These are phyloP conservation scores for Dolichotis patagonum DNA, from an alignment of 2,113 vertebrate genomes.

Conservation along the genomic window DNA sequence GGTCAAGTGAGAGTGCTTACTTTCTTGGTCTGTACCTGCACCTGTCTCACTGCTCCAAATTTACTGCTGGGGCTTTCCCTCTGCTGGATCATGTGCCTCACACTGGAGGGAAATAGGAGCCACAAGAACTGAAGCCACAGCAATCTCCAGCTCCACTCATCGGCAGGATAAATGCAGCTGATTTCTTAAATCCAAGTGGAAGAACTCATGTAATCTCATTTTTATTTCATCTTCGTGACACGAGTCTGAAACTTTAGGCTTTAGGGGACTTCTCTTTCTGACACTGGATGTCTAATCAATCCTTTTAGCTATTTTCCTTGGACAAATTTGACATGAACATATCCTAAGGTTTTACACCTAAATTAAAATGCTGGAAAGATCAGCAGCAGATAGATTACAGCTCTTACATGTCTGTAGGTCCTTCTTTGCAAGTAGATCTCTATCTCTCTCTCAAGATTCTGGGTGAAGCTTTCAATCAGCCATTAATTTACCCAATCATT, in stretches of 20 bases:
- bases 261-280: not conserved
- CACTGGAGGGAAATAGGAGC: fast-evolving
- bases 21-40: not conserved
- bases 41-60: not conserved
- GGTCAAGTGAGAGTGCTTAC: not conserved
- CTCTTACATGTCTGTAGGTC: not conserved
- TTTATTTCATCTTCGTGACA: not conserved
- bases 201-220: not conserved
- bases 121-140: not conserved
- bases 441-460: not conserved
- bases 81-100: not conserved
- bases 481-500: not conserved
- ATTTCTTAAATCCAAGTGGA: not conserved
- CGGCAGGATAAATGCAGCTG: not conserved
- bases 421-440: not conserved
- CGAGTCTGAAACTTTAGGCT: not conserved
- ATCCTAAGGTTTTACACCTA: slow-evolving; percentile 30
- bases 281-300: not conserved
- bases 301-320: slow-evolving; percentile 12
- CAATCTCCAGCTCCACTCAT: not conserved
- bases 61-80: not conserved
- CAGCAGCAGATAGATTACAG: not conserved
- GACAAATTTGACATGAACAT: not conserved
- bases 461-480: not conserved
- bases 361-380: not conserved